Evolutionary conservation across 2,797 vertebrate species (phyloP).

Genomic region (Notolepis coatsorum): DNA sequence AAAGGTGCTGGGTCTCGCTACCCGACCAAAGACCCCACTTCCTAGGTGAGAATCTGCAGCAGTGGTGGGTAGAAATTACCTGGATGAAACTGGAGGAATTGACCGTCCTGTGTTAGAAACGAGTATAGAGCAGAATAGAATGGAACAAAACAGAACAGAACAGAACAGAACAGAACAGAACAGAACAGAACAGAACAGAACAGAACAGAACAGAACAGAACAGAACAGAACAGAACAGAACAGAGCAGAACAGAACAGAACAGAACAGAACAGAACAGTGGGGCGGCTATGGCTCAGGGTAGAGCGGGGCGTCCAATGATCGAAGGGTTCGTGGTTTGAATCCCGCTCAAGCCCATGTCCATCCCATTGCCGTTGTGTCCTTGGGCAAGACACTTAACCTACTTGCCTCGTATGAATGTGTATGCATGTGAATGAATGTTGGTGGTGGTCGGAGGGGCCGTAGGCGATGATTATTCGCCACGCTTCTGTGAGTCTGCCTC

Average conservation of each 20-base stretch:
- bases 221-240: background rate
- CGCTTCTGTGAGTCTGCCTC: too few species aligned
- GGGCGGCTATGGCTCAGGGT: background rate
- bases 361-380: too few species aligned
- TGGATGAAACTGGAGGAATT: background rate
- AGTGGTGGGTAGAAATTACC: background rate
- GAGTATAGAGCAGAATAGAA: background rate
- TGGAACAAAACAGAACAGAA: background rate
- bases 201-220: background rate
- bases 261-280: background rate
- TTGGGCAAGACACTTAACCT: too few species aligned
- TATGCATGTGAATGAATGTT: too few species aligned
- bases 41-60: constrained; percentile 46
- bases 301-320: background rate
- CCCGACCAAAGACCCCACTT: constrained; percentile 54
- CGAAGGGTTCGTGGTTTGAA: too few species aligned
- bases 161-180: background rate
- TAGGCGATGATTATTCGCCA: too few species aligned
- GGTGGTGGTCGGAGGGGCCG: too few species aligned
- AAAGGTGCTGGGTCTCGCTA: constrained; percentile 61
- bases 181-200: background rate
- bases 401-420: too few species aligned
- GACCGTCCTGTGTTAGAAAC: background rate
- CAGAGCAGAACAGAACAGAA: background rate
- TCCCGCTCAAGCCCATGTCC: too few species aligned